A percentile compares a stretch with the other conserved stretches of the same genome.
Conservation (phyloP, 2,797 vertebrate species). For the Antennarius maculatus region DNA sequence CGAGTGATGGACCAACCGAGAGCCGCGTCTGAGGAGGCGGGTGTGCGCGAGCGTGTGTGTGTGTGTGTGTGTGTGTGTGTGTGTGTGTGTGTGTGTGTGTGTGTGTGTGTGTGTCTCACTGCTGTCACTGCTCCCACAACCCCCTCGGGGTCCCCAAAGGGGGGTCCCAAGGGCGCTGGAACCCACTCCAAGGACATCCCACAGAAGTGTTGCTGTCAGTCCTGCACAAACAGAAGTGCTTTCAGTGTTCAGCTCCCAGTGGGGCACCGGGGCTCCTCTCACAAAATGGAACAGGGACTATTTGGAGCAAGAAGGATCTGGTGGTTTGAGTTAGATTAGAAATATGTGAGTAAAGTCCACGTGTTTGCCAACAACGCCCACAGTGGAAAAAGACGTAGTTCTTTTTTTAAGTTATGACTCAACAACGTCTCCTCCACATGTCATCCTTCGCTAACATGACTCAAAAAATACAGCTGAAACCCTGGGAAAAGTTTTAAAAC, state of each 20-base stretch:
- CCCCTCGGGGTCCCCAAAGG: constrained; percentile 27
- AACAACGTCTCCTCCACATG: constrained; percentile 9
- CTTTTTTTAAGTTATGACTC: constrained; percentile 57
- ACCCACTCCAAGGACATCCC: constrained; percentile 5
- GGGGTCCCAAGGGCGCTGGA: constrained; percentile 12
- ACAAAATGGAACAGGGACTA: constrained; percentile 13
- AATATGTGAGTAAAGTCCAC: constrained; percentile 41
- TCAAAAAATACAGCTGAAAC: not conserved
- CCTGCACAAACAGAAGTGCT: not conserved
- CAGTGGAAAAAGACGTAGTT: constrained; percentile 28
- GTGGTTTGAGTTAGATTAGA: constrained; percentile 38
- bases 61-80: constrained; percentile 16
- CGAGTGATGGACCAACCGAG: constrained; percentile 72
- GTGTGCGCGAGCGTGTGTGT: constrained; percentile 34
- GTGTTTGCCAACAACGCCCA: constrained; percentile 45
- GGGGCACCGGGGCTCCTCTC: not conserved
- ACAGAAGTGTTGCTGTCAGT: constrained; percentile 6
- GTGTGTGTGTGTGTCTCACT: constrained; percentile 13
- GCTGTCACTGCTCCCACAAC: constrained; percentile 27
- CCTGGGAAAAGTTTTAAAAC: not conserved
- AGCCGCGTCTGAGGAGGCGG: constrained; percentile 68
- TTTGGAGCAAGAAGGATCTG: constrained; percentile 51
- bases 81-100: constrained; percentile 21
- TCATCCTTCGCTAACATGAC: not conserved
- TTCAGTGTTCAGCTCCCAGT: constrained; percentile 10